A percentile compares a stretch with the other conserved stretches of the same genome.
phyloP scores from a whole-genome alignment of 1,140 invertebrate species.

The Anoplophora glabripennis region DNA sequence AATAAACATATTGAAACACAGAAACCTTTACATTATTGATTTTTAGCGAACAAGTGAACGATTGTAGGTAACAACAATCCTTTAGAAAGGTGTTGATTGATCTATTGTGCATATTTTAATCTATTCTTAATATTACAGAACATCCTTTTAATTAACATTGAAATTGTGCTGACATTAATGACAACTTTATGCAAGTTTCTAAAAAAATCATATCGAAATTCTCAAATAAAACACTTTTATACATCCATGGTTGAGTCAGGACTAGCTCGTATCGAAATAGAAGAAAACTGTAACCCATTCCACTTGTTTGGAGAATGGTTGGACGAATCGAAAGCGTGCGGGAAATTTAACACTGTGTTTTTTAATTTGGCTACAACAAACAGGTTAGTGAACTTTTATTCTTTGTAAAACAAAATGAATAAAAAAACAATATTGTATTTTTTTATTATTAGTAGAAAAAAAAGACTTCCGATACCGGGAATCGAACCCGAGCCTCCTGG shows the following conservation, averaged over 20 bases:
- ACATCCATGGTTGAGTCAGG: neutral
- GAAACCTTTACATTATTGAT: too few species aligned
- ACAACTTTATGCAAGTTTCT: too few species aligned
- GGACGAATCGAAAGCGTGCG: constrained; percentile 1
- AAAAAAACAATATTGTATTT: neutral
- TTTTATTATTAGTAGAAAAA: constrained; percentile 13
- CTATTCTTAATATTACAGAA: too few species aligned
- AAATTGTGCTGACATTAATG: too few species aligned
- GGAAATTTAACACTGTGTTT: neutral
- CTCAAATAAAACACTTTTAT: too few species aligned
- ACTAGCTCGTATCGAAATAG: constrained; percentile 1
- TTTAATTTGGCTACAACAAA: constrained; percentile 6
- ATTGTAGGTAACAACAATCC: too few species aligned
- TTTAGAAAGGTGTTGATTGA: too few species aligned
- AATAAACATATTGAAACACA: too few species aligned
- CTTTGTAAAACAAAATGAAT: constrained; percentile 1
- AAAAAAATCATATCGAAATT: too few species aligned
- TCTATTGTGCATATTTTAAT: too few species aligned
- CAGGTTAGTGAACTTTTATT: constrained; percentile 12
- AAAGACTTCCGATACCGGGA: constrained; percentile 38
- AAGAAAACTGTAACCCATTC: neutral
- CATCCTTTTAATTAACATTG: too few species aligned
- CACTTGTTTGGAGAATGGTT: neutral
- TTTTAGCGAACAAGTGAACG: too few species aligned
- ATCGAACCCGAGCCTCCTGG: constrained; percentile 43